These are phyloP conservation scores for Mormyrus iriodes DNA, from an alignment of 2,113 vertebrate species.

Conservation along the genomic window DNA sequence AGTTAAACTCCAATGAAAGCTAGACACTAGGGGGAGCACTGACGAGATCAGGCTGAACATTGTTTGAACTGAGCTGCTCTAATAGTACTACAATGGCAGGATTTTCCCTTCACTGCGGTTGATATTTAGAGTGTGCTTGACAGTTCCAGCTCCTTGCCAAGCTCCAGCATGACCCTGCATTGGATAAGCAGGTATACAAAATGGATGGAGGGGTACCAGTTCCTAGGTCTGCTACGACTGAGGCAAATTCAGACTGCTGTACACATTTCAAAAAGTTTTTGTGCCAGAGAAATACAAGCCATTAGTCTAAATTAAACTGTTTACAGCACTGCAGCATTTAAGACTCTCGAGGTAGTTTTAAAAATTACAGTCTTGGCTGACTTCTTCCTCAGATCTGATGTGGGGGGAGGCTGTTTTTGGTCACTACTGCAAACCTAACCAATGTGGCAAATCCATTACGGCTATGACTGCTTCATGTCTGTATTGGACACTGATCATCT, in stretches of 20 bases:
- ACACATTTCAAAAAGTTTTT: neutral
- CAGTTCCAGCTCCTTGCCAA: neutral
- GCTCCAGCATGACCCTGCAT: neutral
- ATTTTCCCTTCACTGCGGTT: neutral
- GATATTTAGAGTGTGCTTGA: neutral
- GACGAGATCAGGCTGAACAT: neutral
- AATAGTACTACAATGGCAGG: neutral
- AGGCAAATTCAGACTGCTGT: neutral
- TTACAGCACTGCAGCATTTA: neutral
- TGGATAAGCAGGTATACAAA: neutral
- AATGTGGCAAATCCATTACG: neutral
- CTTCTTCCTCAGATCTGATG: neutral
- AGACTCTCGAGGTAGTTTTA: neutral
- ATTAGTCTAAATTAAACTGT: slow-evolving; percentile 2
- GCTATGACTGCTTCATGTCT: neutral
- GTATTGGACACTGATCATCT: neutral
- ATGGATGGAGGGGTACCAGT: neutral
- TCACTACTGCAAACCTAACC: neutral
- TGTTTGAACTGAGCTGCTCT: neutral
- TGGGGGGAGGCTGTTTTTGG: neutral
- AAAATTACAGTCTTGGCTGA: neutral
- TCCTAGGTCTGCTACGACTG: neutral
- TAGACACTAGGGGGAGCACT: neutral
- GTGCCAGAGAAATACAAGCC: slow-evolving; percentile 1
- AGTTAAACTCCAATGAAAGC: neutral